phyloP scores from a whole-genome alignment of 1,140 invertebrate genomes.

The Drosophila ficusphila region DNA sequence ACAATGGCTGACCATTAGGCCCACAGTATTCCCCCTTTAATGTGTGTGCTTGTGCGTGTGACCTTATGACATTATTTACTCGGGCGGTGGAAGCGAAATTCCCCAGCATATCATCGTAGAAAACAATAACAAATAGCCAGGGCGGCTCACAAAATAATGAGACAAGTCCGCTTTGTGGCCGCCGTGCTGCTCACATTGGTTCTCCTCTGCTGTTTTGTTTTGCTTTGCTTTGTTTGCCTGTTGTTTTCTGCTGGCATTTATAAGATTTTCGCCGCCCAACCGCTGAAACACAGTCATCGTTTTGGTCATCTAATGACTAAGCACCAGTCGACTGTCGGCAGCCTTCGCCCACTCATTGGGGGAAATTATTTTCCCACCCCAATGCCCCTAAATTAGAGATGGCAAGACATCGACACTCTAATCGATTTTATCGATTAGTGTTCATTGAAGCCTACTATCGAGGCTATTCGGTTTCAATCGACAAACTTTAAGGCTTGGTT shows the following conservation, averaged over 20 bases:
- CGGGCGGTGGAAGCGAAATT: constrained; percentile 20
- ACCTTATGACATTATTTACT: constrained; percentile 77
- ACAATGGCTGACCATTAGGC: constrained; percentile 47
- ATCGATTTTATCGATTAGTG: not conserved
- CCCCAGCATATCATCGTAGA: constrained; percentile 33
- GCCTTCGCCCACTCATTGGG: not conserved
- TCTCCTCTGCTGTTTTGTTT: constrained; percentile 19
- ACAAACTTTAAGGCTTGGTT: not conserved
- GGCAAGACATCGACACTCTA: not conserved
- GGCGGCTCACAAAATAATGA: constrained; percentile 62
- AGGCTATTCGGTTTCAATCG: not conserved
- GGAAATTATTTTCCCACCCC: constrained; percentile 27
- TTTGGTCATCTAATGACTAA: constrained; percentile 51
- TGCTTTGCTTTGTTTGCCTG: constrained; percentile 9
- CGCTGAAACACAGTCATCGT: constrained; percentile 30
- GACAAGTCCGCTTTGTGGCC: constrained; percentile 48
- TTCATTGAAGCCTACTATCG: not conserved
- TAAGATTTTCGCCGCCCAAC: constrained; percentile 37
- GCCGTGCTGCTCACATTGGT: constrained; percentile 14
- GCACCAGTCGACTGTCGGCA: constrained; percentile 11
- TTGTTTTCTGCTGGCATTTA: constrained; percentile 42
- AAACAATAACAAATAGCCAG: constrained; percentile 48
- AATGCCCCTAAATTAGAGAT: not conserved
- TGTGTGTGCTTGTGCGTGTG: constrained; percentile 38
- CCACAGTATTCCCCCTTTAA: constrained; percentile 22